Conservation (phyloP, 2,888 invertebrate genomes). For the Drosophila histrio region DNA sequence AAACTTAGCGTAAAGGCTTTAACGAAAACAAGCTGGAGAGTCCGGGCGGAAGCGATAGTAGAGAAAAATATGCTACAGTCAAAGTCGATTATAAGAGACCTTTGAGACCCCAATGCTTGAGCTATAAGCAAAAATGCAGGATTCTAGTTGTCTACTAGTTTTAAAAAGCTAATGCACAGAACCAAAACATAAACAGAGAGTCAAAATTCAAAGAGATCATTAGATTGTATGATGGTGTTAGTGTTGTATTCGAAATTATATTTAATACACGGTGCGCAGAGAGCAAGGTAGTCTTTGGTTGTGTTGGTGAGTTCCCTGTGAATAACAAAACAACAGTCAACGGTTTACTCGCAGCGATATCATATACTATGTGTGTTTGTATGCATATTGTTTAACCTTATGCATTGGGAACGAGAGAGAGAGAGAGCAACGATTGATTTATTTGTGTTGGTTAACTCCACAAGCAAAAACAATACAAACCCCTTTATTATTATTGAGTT, state of each 20-base stretch:
- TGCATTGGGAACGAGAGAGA: not conserved
- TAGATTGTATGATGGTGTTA: not conserved
- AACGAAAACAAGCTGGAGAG: no score
- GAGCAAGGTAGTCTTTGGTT: not conserved
- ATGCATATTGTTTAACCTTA: no score
- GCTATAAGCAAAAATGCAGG: no score
- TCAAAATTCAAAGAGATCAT: not conserved
- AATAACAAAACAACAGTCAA: not conserved
- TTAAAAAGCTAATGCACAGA: not conserved
- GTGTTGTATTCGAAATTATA: not conserved
- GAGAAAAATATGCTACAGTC: no score
- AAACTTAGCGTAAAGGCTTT: not conserved
- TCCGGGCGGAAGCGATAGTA: no score
- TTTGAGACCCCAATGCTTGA: no score
- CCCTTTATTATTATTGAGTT: not conserved
- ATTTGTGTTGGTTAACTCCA: not conserved
- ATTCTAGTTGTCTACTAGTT: no score
- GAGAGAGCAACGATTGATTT: not conserved
- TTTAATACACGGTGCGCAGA: not conserved
- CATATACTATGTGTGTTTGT: no score
- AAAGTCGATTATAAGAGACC: no score
- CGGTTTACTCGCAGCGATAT: not conserved
- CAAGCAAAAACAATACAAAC: no score
- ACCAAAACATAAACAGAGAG: conserved; percentile 11
- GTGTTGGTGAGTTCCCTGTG: conserved; percentile 2